Evolutionary conservation across 2,888 invertebrate genomes (phyloP).

Genomic region (Eupsilia transversa): DNA sequence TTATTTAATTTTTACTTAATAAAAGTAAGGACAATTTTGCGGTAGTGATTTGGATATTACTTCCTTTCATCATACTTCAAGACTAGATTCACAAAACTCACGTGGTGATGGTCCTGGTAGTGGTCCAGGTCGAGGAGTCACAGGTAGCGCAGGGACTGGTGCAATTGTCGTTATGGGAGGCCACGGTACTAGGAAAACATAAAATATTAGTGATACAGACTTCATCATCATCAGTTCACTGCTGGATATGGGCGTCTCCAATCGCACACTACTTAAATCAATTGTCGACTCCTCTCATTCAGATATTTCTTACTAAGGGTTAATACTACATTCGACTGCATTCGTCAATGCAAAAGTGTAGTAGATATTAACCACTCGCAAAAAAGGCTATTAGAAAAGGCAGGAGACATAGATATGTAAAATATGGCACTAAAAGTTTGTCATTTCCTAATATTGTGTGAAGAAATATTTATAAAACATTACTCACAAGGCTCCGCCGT

Average conservation of each 20-base stretch:
- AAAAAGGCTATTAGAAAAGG: neutral
- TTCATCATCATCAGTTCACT: neutral
- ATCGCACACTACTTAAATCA: neutral
- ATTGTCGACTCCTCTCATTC: neutral
- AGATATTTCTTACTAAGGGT: neutral
- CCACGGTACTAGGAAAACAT: slow-evolving; percentile 62
- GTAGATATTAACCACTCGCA: neutral
- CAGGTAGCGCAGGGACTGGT: slow-evolving; percentile 25
- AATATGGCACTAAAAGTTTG: neutral
- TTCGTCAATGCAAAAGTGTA: neutral
- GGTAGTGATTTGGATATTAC: neutral
- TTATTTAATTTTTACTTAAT: neutral
- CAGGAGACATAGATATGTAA: neutral
- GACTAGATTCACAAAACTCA: slow-evolving; percentile 71
- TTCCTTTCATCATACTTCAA: slow-evolving; percentile 20
- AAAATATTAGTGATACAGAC: slow-evolving; percentile 17
- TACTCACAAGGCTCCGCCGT: slow-evolving; percentile 57
- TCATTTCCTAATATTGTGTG: neutral
- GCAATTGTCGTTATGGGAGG: slow-evolving; percentile 65
- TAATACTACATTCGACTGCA: neutral
- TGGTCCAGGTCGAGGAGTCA: slow-evolving; percentile 71
- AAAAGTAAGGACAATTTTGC: neutral
- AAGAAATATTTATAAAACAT: neutral
- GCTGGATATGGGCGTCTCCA: too few relatives aligned
- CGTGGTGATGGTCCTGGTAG: slow-evolving; percentile 85